These are phyloP conservation scores for Petrocephalus microphthalmus DNA, from an alignment of 2,113 vertebrate genomes.

Conservation along the genomic window DNA sequence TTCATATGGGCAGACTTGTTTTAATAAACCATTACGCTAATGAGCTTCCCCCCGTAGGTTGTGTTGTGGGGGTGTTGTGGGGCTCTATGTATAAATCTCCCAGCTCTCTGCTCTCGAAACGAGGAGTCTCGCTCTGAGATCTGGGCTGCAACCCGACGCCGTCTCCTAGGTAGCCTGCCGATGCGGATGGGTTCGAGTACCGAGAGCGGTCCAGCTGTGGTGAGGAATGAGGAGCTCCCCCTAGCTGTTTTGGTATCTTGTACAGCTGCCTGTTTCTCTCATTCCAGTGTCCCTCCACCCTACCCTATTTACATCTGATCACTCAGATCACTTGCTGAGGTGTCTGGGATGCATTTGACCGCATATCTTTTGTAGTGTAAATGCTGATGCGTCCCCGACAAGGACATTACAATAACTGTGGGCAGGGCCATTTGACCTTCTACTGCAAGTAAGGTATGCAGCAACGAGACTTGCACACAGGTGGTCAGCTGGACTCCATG, in stretches of 20 bases:
- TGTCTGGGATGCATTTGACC: neutral
- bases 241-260: neutral
- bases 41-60: neutral
- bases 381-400: neutral
- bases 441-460: neutral
- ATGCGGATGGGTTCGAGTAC: neutral
- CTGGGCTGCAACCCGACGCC: neutral
- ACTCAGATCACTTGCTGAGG: neutral
- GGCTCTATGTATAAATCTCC: neutral
- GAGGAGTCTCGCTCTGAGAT: neutral
- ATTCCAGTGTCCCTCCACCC: neutral
- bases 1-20: no score
- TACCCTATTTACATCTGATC: neutral
- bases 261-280: neutral
- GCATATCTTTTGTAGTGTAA: neutral
- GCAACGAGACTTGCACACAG: neutral
- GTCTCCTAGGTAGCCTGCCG: neutral
- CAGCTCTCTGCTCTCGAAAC: neutral
- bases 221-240: neutral
- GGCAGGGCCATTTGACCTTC: neutral
- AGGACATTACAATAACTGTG: neutral
- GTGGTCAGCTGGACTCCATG: neutral
- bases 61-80: neutral
- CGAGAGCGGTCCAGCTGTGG: neutral
- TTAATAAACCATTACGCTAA: neutral